Evolutionary conservation across 2,888 invertebrate genomes (phyloP).

Genomic region (Andrena haemorrhoa): DNA sequence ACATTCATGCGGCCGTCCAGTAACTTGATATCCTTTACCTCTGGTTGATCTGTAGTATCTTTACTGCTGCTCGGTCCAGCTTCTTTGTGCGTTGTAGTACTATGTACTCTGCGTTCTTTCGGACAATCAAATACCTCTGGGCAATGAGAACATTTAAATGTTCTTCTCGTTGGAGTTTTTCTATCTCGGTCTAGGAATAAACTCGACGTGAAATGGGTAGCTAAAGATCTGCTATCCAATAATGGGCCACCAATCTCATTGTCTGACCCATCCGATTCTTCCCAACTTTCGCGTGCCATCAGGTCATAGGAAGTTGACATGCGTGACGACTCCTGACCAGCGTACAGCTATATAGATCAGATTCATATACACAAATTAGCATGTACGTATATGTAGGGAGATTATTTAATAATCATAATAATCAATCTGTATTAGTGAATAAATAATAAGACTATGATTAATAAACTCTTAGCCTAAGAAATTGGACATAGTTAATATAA

Average conservation of each 20-base stretch:
- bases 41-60: constrained; percentile 74
- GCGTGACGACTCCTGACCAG: constrained; percentile 87
- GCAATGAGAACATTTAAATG: constrained; percentile 88
- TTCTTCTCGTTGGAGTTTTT: constrained; percentile 83
- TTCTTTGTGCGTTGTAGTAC: constrained; percentile 86
- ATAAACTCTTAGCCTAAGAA: neutral
- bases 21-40: constrained; percentile 82
- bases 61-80: constrained; percentile 82
- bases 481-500: neutral
- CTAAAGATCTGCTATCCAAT: constrained; percentile 82
- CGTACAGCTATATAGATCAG: constrained; percentile 83
- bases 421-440: neutral
- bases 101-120: constrained; percentile 89
- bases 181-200: constrained; percentile 83
- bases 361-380: neutral
- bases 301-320: constrained; percentile 88
- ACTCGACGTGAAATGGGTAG: constrained; percentile 83
- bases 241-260: constrained; percentile 83
- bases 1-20: constrained; percentile 82
- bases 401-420: neutral
- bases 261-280: constrained; percentile 89
- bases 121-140: constrained; percentile 87
- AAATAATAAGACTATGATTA: neutral
- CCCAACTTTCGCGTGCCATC: constrained; percentile 90
- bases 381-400: neutral